Evolutionary conservation across 2,888 invertebrate genomes (phyloP), one percentile per base, ranked within the genome.

Genomic region (Amaurobius ferox): DNA sequence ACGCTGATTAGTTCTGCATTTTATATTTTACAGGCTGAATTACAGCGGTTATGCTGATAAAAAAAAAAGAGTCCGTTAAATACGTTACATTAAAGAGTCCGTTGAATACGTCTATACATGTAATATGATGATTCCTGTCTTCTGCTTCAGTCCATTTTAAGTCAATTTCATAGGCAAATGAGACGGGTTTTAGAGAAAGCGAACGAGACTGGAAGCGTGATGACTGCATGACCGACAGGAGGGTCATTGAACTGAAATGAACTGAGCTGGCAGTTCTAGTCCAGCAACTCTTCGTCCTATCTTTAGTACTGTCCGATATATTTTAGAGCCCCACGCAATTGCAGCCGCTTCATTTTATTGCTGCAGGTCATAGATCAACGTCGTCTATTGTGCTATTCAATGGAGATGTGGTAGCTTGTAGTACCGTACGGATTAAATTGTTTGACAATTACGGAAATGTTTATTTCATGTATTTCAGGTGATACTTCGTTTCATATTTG

Each of bases 251-350:
- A 68, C 68, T 68, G 40, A 40, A 39, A 32, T 66, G 66, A 66
- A 66, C 68, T 68, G 40, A 68, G 40, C 39, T 16, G 68, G n/a
- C 16, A 29, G 26, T 23, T 39, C 40, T 68, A 32, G 68, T 68
- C 68, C 40, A 68, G 68, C 39, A 68, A 68, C 68, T 32, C 66
- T n/a, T 30, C 30, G 23, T 16, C 35, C 66, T 68, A 68, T 68
- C 68, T 68, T 68, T 68, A 68, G 68, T 40, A 40, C 40, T 68
- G 68, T 40, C 68, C 68, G 68, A 68, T 68, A 32, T 66, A 68
- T 68, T 68, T 68, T 23, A 40, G 32, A 68, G 40, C 68, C 64
- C 68, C 35, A 68, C 68, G 68, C 68, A 68, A 40, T 40, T 39
- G 11, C 5, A 5, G 23, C 28, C 30, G 26, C 40, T 40, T 40